These are phyloP conservation scores for Aurelia coerulea DNA, from an alignment of 30 jellyfish, hydroid and myxozoan species.

Conservation along the genomic window DNA sequence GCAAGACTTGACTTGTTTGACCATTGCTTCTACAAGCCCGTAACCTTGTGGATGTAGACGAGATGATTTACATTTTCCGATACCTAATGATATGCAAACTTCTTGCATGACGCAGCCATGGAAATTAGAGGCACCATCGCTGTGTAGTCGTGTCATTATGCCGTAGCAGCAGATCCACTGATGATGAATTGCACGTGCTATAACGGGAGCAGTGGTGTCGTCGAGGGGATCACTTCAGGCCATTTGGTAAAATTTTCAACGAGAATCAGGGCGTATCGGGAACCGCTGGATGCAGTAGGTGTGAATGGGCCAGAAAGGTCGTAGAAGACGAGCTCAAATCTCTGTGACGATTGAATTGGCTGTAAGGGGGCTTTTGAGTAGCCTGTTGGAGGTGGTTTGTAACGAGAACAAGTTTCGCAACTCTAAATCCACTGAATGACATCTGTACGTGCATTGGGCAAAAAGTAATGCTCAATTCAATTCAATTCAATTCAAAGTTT, in stretches of 20 bases:
- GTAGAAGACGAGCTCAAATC: slow-evolving; percentile 7
- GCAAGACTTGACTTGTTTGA: slow-evolving; percentile 46
- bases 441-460: slow-evolving; percentile 25
- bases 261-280: neutral
- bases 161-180: slow-evolving; percentile 13
- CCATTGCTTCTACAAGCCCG: slow-evolving; percentile 40
- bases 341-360: slow-evolving; percentile 6
- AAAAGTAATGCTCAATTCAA: neutral
- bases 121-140: slow-evolving; percentile 41
- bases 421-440: slow-evolving; percentile 21
- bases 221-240: slow-evolving; percentile 47
- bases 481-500: too few relatives aligned
- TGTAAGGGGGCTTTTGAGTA: slow-evolving; percentile 28
- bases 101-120: neutral
- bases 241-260: slow-evolving; percentile 12
- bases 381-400: slow-evolving; percentile 27
- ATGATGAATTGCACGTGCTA: slow-evolving; percentile 23
- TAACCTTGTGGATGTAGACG: slow-evolving; percentile 11
- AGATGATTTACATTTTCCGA: too few relatives aligned
- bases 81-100: too few relatives aligned
- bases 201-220: slow-evolving; percentile 17
- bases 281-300: neutral
- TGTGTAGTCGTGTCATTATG: slow-evolving; percentile 35
- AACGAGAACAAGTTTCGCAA: neutral
- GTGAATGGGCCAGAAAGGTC: neutral